Evolutionary conservation across 2,797 vertebrate species (phyloP).

Genomic region (Muscicapa striata): DNA sequence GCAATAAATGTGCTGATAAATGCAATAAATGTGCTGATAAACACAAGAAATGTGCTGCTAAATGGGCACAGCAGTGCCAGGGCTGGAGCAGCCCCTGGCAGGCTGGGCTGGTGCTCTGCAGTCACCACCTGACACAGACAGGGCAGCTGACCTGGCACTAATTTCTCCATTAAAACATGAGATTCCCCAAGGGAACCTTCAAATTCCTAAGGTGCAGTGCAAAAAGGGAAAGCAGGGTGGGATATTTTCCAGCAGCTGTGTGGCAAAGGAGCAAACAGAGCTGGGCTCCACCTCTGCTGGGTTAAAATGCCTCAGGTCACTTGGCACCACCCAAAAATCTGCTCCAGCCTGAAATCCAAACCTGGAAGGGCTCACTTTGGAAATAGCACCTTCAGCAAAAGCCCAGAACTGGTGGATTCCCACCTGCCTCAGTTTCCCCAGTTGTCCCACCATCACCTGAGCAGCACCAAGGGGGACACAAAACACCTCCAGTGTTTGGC

Average conservation of each 20-base stretch:
- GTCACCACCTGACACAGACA: background rate
- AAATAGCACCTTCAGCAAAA: rapidly evolving
- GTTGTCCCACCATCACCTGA: background rate
- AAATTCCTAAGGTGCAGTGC: rapidly evolving
- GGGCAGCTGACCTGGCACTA: background rate
- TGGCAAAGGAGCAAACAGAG: background rate
- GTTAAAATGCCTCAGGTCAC: background rate
- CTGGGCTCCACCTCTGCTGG: background rate
- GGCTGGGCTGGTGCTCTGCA: background rate
- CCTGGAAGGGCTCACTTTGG: background rate
- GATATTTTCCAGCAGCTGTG: background rate
- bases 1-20: background rate
- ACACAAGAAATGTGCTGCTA: background rate
- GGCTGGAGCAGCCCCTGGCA: background rate
- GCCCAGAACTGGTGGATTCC: background rate
- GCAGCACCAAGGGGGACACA: rapidly evolving
- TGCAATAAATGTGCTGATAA: background rate
- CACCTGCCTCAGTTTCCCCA: background rate
- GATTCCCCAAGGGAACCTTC: background rate
- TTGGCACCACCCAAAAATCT: background rate
- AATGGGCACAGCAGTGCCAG: background rate
- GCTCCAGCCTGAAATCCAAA: background rate
- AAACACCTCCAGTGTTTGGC: background rate
- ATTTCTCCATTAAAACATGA: background rate
- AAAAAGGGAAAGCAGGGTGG: background rate